These are phyloP conservation scores for Protodeltote pygarga DNA, from an alignment of 2,888 invertebrate genomes.

Conservation along the genomic window DNA sequence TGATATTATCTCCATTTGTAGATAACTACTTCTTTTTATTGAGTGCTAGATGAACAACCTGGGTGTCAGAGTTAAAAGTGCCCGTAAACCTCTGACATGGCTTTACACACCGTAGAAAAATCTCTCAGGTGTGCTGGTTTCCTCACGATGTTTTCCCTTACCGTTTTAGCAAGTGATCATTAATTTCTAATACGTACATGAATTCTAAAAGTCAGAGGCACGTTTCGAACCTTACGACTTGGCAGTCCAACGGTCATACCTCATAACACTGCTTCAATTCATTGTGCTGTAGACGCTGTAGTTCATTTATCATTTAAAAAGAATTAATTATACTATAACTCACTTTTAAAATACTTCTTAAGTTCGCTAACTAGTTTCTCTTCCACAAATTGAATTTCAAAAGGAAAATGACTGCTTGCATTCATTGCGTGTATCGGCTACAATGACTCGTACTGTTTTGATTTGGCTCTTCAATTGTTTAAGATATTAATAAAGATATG, in stretches of 20 bases:
- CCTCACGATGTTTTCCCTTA: no score
- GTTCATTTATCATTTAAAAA: conserved; percentile 8
- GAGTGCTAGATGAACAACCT: not conserved
- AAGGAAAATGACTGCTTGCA: conserved; percentile 10
- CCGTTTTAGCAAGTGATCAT: no score
- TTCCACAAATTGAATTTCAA: conserved; percentile 16
- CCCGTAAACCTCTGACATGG: no score
- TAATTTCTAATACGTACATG: no score
- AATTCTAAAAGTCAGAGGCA: no score
- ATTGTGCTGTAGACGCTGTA: not conserved
- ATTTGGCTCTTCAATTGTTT: not conserved
- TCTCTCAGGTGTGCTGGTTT: no score
- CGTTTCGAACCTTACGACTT: no score
- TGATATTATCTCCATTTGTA: not conserved
- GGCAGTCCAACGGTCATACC: no score
- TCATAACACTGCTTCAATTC: not conserved
- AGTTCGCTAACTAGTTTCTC: conserved; percentile 12
- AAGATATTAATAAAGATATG: not conserved
- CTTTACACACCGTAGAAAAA: no score
- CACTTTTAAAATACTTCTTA: conserved; percentile 26
- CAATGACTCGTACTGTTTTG: not conserved
- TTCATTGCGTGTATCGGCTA: not conserved
- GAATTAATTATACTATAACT: conserved; percentile 3
- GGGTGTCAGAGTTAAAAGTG: no score
- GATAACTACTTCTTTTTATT: not conserved